Percentiles rank a stretch among this genome's conserved stretches.
Conservation (phyloP, 92 coral and sea anemone genomes). For the Parazoanthus atlanticus region DNA sequence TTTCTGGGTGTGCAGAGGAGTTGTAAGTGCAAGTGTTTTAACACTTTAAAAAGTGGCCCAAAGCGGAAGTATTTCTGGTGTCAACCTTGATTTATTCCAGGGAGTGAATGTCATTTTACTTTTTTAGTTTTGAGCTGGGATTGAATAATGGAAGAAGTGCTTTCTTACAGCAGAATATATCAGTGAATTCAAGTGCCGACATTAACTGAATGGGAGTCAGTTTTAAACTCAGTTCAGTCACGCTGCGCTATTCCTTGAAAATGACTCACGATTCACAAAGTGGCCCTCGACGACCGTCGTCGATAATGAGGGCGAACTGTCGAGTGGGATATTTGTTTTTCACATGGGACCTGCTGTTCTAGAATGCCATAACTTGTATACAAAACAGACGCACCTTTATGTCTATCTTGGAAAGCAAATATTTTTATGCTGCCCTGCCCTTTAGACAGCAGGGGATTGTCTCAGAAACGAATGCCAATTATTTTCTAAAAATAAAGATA, state of each 20-base stretch:
- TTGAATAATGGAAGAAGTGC: background rate
- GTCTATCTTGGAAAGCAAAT: background rate
- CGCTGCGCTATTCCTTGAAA: too few species aligned
- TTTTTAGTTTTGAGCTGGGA: background rate
- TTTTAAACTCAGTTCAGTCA: background rate
- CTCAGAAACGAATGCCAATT: background rate
- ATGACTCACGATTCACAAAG: too few species aligned
- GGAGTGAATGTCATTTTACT: background rate
- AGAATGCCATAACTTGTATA: background rate
- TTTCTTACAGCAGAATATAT: too few species aligned
- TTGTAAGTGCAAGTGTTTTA: background rate
- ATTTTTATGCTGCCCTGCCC: background rate
- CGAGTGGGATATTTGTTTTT: background rate
- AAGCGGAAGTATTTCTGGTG: background rate
- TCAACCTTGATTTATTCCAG: conserved; percentile 7
- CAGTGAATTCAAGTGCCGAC: background rate
- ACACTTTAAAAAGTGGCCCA: background rate
- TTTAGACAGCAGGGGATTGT: background rate
- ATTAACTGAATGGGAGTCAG: background rate
- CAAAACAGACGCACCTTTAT: background rate
- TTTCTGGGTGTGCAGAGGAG: conserved; percentile 6
- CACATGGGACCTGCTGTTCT: background rate
- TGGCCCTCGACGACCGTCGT: too few species aligned
- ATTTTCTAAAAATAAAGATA: background rate
- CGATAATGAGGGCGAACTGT: background rate